phyloP scores from a whole-genome alignment of 1,140 invertebrate species.

The Macrostomum lignano region DNA sequence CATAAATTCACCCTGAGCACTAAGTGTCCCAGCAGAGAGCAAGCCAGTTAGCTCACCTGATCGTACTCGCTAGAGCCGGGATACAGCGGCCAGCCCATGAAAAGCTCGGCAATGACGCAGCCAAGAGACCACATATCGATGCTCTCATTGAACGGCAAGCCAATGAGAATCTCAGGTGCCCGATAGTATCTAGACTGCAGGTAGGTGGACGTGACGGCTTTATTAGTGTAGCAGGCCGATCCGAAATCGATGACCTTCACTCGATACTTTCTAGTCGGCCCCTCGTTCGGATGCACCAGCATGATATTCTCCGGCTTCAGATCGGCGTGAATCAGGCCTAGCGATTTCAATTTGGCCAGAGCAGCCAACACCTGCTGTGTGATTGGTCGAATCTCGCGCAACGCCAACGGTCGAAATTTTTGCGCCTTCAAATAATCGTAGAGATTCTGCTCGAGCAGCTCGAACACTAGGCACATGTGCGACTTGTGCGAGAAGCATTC shows the following conservation, averaged over 20 bases:
- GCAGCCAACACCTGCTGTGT: conserved; percentile 6
- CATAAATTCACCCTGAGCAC: too few species aligned
- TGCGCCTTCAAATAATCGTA: conserved; percentile 6
- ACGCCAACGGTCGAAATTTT: conserved; percentile 1
- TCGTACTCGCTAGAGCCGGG: conserved; percentile 98
- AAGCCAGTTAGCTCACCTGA: conserved; percentile 40
- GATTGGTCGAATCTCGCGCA: conserved; percentile 6
- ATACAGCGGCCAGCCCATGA: conserved; percentile 95
- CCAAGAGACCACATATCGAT: conserved; percentile 99
- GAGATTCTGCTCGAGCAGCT: conserved; percentile 6
- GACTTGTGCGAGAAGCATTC: conserved; percentile 6
- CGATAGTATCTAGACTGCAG: conserved; percentile 88
- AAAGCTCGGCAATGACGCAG: conserved; percentile 92
- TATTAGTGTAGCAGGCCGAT: conserved; percentile 87
- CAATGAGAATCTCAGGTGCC: conserved; percentile 91
- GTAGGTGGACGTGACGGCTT: conserved; percentile 96
- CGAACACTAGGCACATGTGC: conserved; percentile 7
- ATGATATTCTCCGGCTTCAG: conserved; percentile 7
- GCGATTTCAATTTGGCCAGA: conserved; percentile 1
- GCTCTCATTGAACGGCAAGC: conserved; percentile 85
- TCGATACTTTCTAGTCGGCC: conserved; percentile 16
- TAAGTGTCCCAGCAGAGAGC: too few species aligned
- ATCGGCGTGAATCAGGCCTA: conserved; percentile 6
- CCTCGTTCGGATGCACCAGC: conserved; percentile 4
- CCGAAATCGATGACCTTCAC: conserved; percentile 95